A percentile compares a stretch with the other conserved stretches of the same genome.
These are phyloP conservation scores for Quadriops clusia DNA, from an alignment of 2,888 invertebrate species.

Conservation along the genomic window DNA sequence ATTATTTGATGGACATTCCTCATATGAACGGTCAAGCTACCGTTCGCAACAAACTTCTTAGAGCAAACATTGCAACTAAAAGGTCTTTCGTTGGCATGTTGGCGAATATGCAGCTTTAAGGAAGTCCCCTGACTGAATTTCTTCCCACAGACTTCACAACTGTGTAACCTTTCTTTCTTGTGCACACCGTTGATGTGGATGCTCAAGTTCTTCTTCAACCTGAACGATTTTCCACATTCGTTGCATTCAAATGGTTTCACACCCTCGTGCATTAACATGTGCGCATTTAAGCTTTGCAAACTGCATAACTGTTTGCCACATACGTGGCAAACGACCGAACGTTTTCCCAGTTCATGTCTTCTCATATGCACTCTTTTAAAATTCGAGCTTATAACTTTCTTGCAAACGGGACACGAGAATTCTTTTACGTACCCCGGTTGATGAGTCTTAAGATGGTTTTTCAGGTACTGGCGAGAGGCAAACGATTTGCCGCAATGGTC, in stretches of 20 bases:
- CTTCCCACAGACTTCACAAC: slow-evolving; percentile 39
- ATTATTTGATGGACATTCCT: no score
- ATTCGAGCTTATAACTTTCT: no score
- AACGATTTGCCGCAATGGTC: slow-evolving; percentile 14
- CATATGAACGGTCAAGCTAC: no score
- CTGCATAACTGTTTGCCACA: slow-evolving; percentile 35
- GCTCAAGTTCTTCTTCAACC: slow-evolving; percentile 9
- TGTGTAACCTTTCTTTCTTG: slow-evolving; percentile 50
- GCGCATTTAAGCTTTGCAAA: slow-evolving; percentile 56
- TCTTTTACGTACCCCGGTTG: neutral
- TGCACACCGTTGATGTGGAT: slow-evolving; percentile 41
- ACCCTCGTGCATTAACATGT: slow-evolving; percentile 62
- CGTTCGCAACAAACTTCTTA: no score
- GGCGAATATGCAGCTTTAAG: slow-evolving; percentile 38
- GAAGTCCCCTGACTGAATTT: slow-evolving; percentile 43
- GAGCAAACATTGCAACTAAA: no score
- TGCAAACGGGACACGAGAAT: neutral
- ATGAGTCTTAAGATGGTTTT: slow-evolving; percentile 6
- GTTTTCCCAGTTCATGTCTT: no score
- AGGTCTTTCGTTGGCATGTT: slow-evolving; percentile 37
- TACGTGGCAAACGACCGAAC: slow-evolving; percentile 14
- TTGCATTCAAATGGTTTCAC: slow-evolving; percentile 50
- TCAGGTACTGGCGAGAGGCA: slow-evolving; percentile 16
- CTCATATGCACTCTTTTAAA: no score
- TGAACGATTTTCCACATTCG: slow-evolving; percentile 51